These are phyloP conservation scores for Loxodonta africana DNA, from an alignment of 2,113 vertebrate species.

Conservation along the genomic window DNA sequence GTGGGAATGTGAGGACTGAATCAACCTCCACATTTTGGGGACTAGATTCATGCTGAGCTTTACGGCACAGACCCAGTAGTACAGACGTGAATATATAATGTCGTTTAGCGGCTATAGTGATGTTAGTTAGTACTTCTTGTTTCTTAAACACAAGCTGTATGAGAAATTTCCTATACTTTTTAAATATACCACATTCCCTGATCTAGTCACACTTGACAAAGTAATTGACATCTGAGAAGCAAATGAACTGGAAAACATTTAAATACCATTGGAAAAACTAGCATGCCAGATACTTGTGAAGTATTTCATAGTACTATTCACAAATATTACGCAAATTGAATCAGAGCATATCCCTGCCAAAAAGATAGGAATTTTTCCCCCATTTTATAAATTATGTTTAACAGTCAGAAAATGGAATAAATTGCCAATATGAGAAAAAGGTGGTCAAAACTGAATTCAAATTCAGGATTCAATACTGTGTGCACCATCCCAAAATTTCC, in stretches of 20 bases:
- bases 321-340: not conserved
- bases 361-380: not conserved
- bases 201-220: conserved; percentile 6
- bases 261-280: conserved; percentile 38
- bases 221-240: not conserved
- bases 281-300: not conserved
- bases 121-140: not conserved
- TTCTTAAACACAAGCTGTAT: conserved; percentile 25
- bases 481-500: not conserved
- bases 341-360: conserved; percentile 34
- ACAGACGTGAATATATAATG: conserved; percentile 7
- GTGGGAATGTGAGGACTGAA: too few relatives aligned
- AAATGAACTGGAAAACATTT: conserved; percentile 27
- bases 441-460: not conserved
- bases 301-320: conserved; percentile 25
- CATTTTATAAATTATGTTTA: conserved; percentile 31
- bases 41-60: too few relatives aligned
- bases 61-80: not conserved
- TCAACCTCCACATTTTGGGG: too few relatives aligned
- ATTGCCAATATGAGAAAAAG: not conserved
- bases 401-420: conserved; percentile 9
- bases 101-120: not conserved
- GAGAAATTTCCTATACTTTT: conserved; percentile 43
- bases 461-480: not conserved
- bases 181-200: not conserved